phyloP scores from a whole-genome alignment of 1,140 invertebrate genomes.

The Grapholita molesta region DNA sequence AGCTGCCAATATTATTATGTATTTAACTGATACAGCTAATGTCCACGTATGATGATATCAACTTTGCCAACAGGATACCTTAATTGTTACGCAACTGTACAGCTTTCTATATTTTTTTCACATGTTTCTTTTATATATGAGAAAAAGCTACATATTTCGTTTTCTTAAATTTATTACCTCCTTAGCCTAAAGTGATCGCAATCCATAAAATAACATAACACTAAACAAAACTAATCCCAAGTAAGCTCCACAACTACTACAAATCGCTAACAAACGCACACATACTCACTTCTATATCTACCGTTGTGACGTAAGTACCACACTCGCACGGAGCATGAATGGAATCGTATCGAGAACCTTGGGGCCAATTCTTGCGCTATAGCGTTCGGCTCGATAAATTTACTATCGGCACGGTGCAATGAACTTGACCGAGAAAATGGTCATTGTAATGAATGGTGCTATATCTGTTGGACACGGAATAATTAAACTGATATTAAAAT shows the following conservation, averaged over 20 bases:
- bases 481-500: not conserved
- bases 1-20: too few species aligned
- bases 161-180: not conserved
- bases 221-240: not conserved
- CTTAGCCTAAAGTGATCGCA: not conserved
- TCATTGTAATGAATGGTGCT: slow-evolving; percentile 7
- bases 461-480: not conserved
- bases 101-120: too few species aligned
- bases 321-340: not conserved
- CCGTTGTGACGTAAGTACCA: not conserved
- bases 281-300: not conserved
- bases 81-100: too few species aligned
- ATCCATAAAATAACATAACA: not conserved
- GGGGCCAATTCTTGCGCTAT: slow-evolving; percentile 4
- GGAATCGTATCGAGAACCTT: not conserved
- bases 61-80: too few species aligned
- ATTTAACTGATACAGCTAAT: too few species aligned
- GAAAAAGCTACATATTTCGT: too few species aligned
- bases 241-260: not conserved
- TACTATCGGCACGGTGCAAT: slow-evolving; percentile 5
- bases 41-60: too few species aligned
- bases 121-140: too few species aligned
- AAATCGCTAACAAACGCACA: not conserved
- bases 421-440: slow-evolving; percentile 16
- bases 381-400: slow-evolving; percentile 8